Conservation (phyloP, 2,113 vertebrate species). For the Corythornis vintsioides region DNA sequence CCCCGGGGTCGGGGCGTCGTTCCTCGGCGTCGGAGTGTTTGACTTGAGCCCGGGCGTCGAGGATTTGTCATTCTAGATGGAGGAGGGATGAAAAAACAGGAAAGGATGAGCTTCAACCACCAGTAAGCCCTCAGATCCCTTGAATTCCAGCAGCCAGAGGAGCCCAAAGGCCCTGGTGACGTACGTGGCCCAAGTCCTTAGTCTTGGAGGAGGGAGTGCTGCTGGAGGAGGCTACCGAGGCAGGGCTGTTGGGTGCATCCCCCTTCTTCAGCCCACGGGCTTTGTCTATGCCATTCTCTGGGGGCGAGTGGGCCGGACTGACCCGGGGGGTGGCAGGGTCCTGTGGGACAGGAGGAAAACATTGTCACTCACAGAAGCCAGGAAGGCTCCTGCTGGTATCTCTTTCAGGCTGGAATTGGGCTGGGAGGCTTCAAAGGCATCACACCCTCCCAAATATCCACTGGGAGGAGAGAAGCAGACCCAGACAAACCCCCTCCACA, state of each 20-base stretch:
- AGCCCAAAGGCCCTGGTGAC: not conserved
- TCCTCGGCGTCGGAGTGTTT: constrained; percentile 92
- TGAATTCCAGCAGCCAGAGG: fast-evolving
- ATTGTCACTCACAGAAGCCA: fast-evolving
- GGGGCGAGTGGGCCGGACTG: constrained; percentile 92
- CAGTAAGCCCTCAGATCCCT: not conserved
- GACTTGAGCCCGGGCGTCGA: constrained; percentile 95
- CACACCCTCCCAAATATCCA: fast-evolving
- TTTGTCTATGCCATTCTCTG: constrained; percentile 94
- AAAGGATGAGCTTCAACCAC: not conserved
- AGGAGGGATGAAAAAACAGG: not conserved
- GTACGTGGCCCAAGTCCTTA: constrained; percentile 92
- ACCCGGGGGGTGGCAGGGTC: constrained; percentile 90
- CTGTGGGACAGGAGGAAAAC: constrained; percentile 54
- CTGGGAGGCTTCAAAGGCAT: not conserved
- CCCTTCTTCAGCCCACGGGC: constrained; percentile 87
- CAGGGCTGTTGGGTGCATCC: constrained; percentile 92
- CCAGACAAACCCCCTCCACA: fast-evolving
- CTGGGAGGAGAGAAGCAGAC: not conserved
- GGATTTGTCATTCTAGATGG: constrained; percentile 92
- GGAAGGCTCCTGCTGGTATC: not conserved
- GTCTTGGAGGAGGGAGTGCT: constrained; percentile 97
- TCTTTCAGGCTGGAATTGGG: not conserved
- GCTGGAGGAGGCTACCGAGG: constrained; percentile 94
- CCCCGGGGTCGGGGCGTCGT: constrained; percentile 92